phyloP scores from a whole-genome alignment of 2,888 invertebrate species.

The Polydrusus tereticollis region DNA sequence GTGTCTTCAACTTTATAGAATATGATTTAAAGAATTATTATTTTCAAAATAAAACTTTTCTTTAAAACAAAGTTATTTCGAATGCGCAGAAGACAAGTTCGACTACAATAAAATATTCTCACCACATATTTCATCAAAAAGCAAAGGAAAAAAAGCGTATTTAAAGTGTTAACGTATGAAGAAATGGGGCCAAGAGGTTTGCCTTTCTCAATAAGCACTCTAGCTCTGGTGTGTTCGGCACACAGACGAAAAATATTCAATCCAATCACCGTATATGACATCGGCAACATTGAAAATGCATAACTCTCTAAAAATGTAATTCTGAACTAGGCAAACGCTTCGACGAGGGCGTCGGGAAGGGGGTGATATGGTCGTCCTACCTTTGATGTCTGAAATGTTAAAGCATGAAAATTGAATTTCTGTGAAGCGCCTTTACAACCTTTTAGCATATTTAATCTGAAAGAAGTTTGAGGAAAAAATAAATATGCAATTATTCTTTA shows the following conservation, averaged over 20 bases:
- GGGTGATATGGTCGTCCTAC: slow-evolving; percentile 60
- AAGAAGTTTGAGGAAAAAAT: slow-evolving; percentile 60
- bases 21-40: too few species aligned
- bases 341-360: slow-evolving; percentile 50
- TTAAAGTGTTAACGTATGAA: slow-evolving; percentile 2
- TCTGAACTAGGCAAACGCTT: slow-evolving; percentile 47
- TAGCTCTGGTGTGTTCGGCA: not conserved
- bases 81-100: too few species aligned
- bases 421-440: slow-evolving; percentile 61
- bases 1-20: too few species aligned
- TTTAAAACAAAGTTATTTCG: too few species aligned
- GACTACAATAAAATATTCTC: too few species aligned
- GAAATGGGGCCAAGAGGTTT: not conserved
- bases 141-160: not conserved
- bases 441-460: slow-evolving; percentile 62
- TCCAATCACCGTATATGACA: slow-evolving; percentile 54
- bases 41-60: too few species aligned
- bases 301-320: slow-evolving; percentile 60
- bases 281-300: slow-evolving; percentile 58
- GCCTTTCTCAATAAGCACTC: slow-evolving; percentile 11
- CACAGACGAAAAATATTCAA: slow-evolving; percentile 54
- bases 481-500: slow-evolving; percentile 61
- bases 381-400: slow-evolving; percentile 62
- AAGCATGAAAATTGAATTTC: slow-evolving; percentile 63
- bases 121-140: too few species aligned